Evolutionary conservation across 2,797 vertebrate genomes (phyloP).

Genomic region (Natrix natrix): DNA sequence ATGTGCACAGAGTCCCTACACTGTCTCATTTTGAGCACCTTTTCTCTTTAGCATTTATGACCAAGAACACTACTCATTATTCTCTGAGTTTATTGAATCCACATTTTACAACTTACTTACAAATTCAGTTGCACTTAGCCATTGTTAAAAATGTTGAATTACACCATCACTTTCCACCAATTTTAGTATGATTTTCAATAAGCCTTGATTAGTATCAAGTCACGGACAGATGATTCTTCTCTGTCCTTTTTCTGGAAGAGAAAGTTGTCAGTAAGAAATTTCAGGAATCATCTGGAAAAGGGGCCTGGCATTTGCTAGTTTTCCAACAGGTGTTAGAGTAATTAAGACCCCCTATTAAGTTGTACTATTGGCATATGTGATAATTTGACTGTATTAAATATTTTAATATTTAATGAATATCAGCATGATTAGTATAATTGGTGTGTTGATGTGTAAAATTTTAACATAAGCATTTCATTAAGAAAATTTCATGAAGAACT

Average conservation of each 20-base stretch:
- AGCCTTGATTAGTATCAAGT: not conserved
- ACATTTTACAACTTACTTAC: not conserved
- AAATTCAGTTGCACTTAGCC: not conserved
- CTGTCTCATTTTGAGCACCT: not conserved
- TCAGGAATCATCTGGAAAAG: not conserved
- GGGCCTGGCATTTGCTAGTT: not conserved
- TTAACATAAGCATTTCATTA: not conserved
- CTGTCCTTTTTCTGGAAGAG: not conserved
- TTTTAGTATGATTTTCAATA: not conserved
- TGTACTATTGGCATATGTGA: not conserved
- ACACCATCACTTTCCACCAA: not conserved
- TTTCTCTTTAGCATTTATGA: not conserved
- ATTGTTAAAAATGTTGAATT: not conserved
- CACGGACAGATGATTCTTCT: not conserved
- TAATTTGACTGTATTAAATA: not conserved
- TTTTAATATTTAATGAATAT: not conserved
- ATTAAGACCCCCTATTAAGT: not conserved
- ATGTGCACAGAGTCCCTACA: not conserved
- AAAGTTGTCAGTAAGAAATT: not conserved
- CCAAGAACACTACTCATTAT: not conserved
- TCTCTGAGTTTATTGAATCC: not conserved
- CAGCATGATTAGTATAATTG: not conserved
- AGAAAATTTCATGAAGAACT: not conserved
- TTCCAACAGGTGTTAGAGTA: not conserved
- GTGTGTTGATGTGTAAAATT: not conserved